Base-by-base conservation (phyloP, 2,888 invertebrate genomes). In the Lucinisca nassula region DNA sequence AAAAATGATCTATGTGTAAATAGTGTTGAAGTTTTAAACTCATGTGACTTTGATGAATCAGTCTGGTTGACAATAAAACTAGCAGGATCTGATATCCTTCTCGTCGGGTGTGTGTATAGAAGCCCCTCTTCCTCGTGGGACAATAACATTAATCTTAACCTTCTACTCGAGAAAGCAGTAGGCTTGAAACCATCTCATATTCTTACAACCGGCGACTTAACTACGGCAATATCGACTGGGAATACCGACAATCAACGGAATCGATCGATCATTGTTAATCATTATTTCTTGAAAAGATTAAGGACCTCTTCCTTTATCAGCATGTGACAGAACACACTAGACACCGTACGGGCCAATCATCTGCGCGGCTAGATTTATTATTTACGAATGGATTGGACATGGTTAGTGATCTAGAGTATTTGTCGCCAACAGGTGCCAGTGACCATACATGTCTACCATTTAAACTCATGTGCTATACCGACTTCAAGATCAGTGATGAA, bases 391-490 rank as follows among this genome's bases (percentile, higher is more conserved):
- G 37, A 37, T 14, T 3, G 6, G 21, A 38, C 24, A 73, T 73
- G 73, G 37, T 73, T 3, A 73, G 12, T 24, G 37, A 73, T 73
- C 73, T 73, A 12, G 73, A 73, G 10, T 32, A 37, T 21, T 35
- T 73, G 73, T 37, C 17, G 37, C 73, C 73, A 12, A 10, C 37
- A 2, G 73, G 73, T 73, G 73, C 73, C 24, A 73, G 73, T 73
- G 73, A 73, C 37, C 73, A 73, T 24, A 35, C 73, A 21, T 37
- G 73, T 73, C 21, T 73, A 1, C 24, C 37, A 3, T 73, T 73
- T 73, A 32, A 37, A 37, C 4, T 37, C 10, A 37, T 24, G 21
- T 58, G 58, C 58, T 58, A 58, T 58, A 27, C 58, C 6, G n/a
- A 58, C 8, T 58, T 58, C 21, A 58, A 58, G 58, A 6, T 12